Evolutionary conservation across 2,888 invertebrate genomes (phyloP), one percentile per base, ranked within the genome.

Genomic region (Poecilobothrus nobilitatus): DNA sequence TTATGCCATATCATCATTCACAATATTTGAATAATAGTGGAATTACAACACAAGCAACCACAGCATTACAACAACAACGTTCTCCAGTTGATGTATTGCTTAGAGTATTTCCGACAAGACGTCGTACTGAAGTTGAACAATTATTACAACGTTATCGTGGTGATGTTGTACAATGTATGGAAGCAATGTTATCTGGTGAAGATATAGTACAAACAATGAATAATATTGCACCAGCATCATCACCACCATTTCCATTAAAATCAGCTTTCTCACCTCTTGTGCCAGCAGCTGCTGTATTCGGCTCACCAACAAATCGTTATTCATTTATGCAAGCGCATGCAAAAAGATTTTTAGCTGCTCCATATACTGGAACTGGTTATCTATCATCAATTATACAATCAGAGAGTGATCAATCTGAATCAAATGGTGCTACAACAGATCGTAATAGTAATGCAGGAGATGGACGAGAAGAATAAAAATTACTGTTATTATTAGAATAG

Each of bases 131-230:
- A 76, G 91, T 97, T 1, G 95, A 96, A 79, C 87, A 90, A 5
- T 87, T 94, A 65, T 84, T 97, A 22, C 89, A 92, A 73, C 86
- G 91, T 71, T 92, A 91, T 80, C 89, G 91, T 80, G 94, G 94
- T 0, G 95, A 97, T 78, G 91, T 95, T 0, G 88, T 96, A 0
- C 91, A 94, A 74, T 95, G 96, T 0, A 96, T 97, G 88, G 96
- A 97, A 78, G 88, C 92, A 78, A 89, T 97, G 86, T 86, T 93
- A 18, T 89, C 89, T 72, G 89, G 89, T 1, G 84, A 84, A 70
- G 78, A 81, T 70, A 73, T 79, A 67, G 74, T 76, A 2, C 78
- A 77, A 70, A 75, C 78, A 34, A 69, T 78, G 9, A 73, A 71
- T 41, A 73, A 76, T 63, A 75, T 77, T 12, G 73, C 78, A 3